Evolutionary conservation across 1,140 invertebrate species (phyloP), one percentile per base, ranked within the genome.

Genomic region (Phenacoccus solenopsis): DNA sequence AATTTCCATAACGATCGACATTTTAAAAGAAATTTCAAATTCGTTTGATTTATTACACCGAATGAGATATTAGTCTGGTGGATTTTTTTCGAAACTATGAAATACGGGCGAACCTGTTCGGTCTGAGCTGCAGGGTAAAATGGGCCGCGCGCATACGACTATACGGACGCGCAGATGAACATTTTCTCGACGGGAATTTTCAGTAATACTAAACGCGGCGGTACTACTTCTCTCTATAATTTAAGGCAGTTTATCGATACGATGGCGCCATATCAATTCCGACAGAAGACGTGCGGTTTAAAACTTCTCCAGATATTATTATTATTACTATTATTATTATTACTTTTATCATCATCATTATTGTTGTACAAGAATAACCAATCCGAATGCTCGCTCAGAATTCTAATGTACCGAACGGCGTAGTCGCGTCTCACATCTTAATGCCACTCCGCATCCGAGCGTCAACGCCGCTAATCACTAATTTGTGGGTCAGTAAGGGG

Each of bases 241-340:
- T 64, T 64, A 64, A 64, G 59, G 59, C 59, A 64, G 59, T 64
- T 64, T 64, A 64, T 64, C 59, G 59, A 64, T 64, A 64, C 59
- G 22, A 27, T 64, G 59, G 59, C 59, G 59, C 59, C 59, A 64
- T 64, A 64, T 64, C 59, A 64, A 64, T 64, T 64, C 59, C 59
- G 59, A 64, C 59, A 64, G 59, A 64, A 64, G 59, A 64, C 59
- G 59, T 64, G 59, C 20, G 59, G 59, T 64, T 64, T 64, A 16
- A 64, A 64, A 64, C 59, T 64, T 64, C 59, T 64, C 59, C 59
- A 64, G 59, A 64, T 64, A 64, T 64, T 64, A 64, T 64, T 64
- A 64, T 64, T 64, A 64, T 64, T 64, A 64, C 25, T 64, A 64
- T 64, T 64, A 64, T 27, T 64, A 27, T 64, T 64, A 64, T 64